phyloP scores from a whole-genome alignment of 2,888 invertebrate genomes.

The Holacanthella duospinosa region DNA sequence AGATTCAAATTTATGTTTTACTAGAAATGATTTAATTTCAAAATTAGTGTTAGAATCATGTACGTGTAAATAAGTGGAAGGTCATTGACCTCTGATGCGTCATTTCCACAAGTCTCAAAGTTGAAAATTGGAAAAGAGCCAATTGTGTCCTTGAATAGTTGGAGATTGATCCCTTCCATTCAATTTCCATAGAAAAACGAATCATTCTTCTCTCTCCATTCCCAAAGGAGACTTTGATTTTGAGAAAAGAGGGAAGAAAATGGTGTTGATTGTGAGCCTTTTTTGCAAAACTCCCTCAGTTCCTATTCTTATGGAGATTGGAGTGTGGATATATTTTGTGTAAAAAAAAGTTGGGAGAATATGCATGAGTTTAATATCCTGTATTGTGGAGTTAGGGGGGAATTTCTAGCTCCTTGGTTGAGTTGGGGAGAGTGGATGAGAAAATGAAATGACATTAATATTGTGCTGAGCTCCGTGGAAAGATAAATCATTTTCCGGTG shows the following conservation, averaged over 20 bases:
- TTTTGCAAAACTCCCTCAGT: neutral
- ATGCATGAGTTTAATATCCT: constrained; percentile 4
- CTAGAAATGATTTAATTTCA: no score
- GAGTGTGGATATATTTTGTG: no score
- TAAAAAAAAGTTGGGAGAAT: neutral
- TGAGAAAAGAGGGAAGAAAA: neutral
- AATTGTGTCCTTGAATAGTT: neutral
- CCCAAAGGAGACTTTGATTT: constrained; percentile 1
- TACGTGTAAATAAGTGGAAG: neutral
- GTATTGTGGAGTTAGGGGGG: constrained; percentile 1
- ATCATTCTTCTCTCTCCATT: neutral
- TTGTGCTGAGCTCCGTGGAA: neutral
- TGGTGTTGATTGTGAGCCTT: neutral
- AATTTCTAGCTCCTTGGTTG: neutral
- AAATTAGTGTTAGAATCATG: no score
- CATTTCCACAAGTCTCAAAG: no score
- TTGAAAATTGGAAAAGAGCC: no score
- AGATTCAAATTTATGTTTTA: no score
- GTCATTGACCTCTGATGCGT: neutral
- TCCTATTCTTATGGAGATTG: neutral
- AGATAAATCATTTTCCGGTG: constrained; percentile 1
- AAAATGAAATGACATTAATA: constrained; percentile 6
- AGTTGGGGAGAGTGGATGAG: neutral
- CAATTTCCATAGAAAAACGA: neutral
- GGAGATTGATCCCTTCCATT: neutral